phyloP scores from a whole-genome alignment of 1,140 invertebrate species.

The Thaumatotibia leucotreta region DNA sequence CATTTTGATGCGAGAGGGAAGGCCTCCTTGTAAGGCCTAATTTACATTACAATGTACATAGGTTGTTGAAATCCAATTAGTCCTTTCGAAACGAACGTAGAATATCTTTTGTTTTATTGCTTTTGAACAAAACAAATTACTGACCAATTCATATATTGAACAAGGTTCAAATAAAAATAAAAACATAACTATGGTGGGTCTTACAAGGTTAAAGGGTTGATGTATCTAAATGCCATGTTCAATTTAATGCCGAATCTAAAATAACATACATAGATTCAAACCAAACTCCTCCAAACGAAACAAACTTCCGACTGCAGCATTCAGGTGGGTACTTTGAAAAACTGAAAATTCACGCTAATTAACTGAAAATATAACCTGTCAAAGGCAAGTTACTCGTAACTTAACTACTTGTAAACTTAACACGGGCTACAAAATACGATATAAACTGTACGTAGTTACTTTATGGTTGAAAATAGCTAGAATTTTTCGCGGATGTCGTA shows the following conservation, averaged over 20 bases:
- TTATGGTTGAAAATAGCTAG: neutral
- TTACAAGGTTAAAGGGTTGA: no score
- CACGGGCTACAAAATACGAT: neutral
- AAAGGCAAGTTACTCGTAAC: conserved; percentile 23
- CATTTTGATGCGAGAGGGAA: no score
- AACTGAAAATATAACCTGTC: conserved; percentile 44
- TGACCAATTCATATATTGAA: no score
- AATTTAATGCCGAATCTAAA: neutral
- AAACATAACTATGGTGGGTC: no score
- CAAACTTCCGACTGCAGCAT: neutral
- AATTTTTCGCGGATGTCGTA: neutral
- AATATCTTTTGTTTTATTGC: no score
- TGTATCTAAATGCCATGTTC: neutral
- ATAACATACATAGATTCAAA: conserved; percentile 17
- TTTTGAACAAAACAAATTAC: no score
- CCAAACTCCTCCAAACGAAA: conserved; percentile 8
- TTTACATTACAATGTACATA: no score
- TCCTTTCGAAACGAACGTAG: no score
- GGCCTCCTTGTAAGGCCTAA: no score
- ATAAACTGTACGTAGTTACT: neutral
- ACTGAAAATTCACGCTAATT: conserved; percentile 39
- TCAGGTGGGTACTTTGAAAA: conserved; percentile 18
- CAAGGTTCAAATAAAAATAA: no score
- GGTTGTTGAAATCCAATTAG: no score
- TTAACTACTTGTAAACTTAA: neutral